Evolutionary conservation across 2,888 invertebrate genomes (phyloP).

Genomic region (Loripinus fragilis): DNA sequence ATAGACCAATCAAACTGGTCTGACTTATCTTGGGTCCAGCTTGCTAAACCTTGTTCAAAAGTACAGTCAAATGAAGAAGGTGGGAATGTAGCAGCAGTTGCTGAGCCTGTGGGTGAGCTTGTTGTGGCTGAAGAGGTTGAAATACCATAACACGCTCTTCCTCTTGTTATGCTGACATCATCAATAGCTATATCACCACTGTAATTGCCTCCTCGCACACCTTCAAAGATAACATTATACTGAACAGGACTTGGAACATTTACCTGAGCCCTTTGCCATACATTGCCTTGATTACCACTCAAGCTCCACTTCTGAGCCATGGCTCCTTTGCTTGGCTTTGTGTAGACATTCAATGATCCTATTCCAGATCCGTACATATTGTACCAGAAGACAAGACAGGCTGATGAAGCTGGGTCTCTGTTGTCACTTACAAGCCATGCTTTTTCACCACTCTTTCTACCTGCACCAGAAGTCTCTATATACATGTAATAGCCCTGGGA

Average conservation of each 20-base stretch:
- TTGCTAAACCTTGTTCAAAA: slow-evolving; percentile 77
- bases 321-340: slow-evolving; percentile 51
- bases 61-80: slow-evolving; percentile 72
- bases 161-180: slow-evolving; percentile 68
- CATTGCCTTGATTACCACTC: slow-evolving; percentile 72
- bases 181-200: slow-evolving; percentile 81
- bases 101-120: slow-evolving; percentile 47
- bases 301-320: slow-evolving; percentile 53
- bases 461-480: slow-evolving; percentile 84
- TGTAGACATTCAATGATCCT: slow-evolving; percentile 75
- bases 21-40: slow-evolving; percentile 74
- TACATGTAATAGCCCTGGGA: slow-evolving; percentile 77
- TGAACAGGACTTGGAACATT: slow-evolving; percentile 37
- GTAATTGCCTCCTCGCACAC: slow-evolving; percentile 71
- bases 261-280: slow-evolving; percentile 70
- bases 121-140: slow-evolving; percentile 34
- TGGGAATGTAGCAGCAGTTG: slow-evolving; percentile 65
- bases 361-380: slow-evolving; percentile 78
- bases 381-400: slow-evolving; percentile 78
- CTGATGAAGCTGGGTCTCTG: slow-evolving; percentile 57
- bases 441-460: slow-evolving; percentile 85
- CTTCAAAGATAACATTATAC: slow-evolving; percentile 77
- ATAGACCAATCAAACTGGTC: slow-evolving; percentile 79
- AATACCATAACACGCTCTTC: slow-evolving; percentile 57
- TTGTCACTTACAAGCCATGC: slow-evolving; percentile 83